These are phyloP conservation scores for Monopis laevigella DNA, from an alignment of 2,888 invertebrate genomes.

Conservation along the genomic window DNA sequence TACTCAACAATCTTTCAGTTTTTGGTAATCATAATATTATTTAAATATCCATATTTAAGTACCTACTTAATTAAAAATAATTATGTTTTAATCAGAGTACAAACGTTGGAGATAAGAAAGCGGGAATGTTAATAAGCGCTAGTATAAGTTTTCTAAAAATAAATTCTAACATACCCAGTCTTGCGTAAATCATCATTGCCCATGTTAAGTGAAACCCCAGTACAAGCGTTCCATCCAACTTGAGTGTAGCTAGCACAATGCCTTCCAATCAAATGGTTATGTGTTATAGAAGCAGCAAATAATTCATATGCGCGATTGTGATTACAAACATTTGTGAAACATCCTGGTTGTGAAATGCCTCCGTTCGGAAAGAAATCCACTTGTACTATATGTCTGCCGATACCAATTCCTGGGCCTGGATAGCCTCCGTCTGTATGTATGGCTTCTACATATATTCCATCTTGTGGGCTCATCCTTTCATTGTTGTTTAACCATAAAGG, in stretches of 20 bases:
- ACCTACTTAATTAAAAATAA: too few relatives aligned
- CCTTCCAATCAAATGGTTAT: slow-evolving; percentile 10
- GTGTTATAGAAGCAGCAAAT: slow-evolving; percentile 10
- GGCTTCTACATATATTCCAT: slow-evolving; percentile 23
- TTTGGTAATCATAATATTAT: too few relatives aligned
- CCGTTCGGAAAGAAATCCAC: slow-evolving; percentile 18
- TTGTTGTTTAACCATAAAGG: slow-evolving; percentile 31
- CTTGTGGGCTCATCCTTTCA: slow-evolving; percentile 4
- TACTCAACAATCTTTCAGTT: too few relatives aligned
- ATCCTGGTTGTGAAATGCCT: slow-evolving; percentile 23
- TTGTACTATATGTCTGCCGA: slow-evolving; percentile 7
- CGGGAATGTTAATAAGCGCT: too few relatives aligned
- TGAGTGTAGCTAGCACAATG: slow-evolving; percentile 6
- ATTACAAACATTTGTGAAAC: slow-evolving; percentile 8
- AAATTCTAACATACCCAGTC: slow-evolving; percentile 5
- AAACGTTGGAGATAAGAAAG: too few relatives aligned
- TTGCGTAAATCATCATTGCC: slow-evolving; percentile 11
- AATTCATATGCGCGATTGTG: slow-evolving; percentile 10
- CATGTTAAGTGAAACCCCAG: slow-evolving; percentile 2
- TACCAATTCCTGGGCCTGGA: slow-evolving; percentile 8
- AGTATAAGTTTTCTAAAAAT: too few relatives aligned
- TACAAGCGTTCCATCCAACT: slow-evolving; percentile 7
- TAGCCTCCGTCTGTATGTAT: slow-evolving; percentile 13
- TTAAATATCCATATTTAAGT: too few relatives aligned
- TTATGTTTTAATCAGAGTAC: too few relatives aligned